A percentile compares a stretch with the other conserved stretches of the same genome.
Conservation (phyloP, 2,113 vertebrate genomes). For the Halcyon senegalensis region DNA sequence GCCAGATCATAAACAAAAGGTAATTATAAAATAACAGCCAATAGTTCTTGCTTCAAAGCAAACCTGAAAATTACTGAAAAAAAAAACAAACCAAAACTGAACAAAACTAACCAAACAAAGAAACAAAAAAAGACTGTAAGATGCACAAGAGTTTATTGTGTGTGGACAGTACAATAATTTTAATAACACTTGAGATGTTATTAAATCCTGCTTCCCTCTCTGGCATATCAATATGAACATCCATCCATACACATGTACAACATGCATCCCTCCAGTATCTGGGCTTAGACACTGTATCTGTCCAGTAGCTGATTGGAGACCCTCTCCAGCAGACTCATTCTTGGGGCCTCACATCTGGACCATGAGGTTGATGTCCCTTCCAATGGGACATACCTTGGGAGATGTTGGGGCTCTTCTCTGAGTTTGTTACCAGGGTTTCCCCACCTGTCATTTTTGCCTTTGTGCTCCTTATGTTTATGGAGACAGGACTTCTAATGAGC, state of each 20-base stretch:
- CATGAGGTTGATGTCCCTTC: neutral
- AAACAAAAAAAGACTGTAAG: neutral
- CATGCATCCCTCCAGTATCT: neutral
- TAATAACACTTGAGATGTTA: neutral
- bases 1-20: neutral
- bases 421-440: neutral
- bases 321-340: neutral
- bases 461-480: neutral
- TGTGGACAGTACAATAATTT: neutral
- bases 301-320: rapidly evolving
- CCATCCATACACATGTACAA: neutral
- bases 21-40: neutral
- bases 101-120: too few species aligned
- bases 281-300: rapidly evolving
- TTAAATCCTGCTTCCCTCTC: neutral
- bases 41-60: neutral
- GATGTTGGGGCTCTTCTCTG: neutral
- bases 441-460: too few species aligned
- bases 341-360: neutral
- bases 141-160: neutral
- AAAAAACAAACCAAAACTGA: neutral
- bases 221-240: neutral
- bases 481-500: neutral
- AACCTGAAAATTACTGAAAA: neutral
- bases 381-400: neutral